phyloP scores from a whole-genome alignment of 2,113 vertebrate genomes.

The Actenoides lindsayi region DNA sequence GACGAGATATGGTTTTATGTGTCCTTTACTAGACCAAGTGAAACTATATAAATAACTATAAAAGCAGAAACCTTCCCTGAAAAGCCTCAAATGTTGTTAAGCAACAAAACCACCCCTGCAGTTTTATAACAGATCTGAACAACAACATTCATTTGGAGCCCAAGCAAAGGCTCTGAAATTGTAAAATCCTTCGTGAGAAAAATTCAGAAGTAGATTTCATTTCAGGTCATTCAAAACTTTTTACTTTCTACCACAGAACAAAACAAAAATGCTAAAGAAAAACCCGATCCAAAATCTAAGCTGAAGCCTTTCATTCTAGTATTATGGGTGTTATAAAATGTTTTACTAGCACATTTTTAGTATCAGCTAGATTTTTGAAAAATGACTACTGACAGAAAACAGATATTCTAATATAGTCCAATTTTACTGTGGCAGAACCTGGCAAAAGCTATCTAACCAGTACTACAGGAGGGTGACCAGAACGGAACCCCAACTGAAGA shows the following conservation, averaged over 20 bases:
- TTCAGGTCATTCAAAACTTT: not conserved
- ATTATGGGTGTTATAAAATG: constrained; percentile 1
- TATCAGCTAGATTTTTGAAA: not conserved
- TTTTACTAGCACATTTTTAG: constrained; percentile 16
- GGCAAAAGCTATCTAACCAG: not conserved
- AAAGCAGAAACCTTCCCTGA: constrained; percentile 20
- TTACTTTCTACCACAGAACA: not conserved
- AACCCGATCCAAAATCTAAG: not conserved
- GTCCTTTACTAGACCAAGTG: constrained; percentile 47
- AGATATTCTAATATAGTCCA: not conserved
- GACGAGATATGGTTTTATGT: constrained; percentile 14
- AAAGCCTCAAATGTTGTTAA: not conserved
- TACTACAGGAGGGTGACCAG: not conserved
- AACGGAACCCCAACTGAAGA: fast-evolving
- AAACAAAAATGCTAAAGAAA: not conserved
- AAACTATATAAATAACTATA: constrained; percentile 42
- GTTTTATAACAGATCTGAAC: constrained; percentile 11
- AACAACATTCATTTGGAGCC: not conserved
- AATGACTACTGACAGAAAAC: not conserved
- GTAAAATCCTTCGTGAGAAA: not conserved
- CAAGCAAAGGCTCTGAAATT: not conserved
- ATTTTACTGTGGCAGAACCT: not conserved
- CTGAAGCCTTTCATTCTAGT: not conserved
- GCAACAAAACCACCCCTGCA: not conserved
- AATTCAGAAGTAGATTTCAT: not conserved